Evolutionary conservation across 2,888 invertebrate species (phyloP), one percentile per base, ranked within the genome.

Genomic region (Stenurella melanura): DNA sequence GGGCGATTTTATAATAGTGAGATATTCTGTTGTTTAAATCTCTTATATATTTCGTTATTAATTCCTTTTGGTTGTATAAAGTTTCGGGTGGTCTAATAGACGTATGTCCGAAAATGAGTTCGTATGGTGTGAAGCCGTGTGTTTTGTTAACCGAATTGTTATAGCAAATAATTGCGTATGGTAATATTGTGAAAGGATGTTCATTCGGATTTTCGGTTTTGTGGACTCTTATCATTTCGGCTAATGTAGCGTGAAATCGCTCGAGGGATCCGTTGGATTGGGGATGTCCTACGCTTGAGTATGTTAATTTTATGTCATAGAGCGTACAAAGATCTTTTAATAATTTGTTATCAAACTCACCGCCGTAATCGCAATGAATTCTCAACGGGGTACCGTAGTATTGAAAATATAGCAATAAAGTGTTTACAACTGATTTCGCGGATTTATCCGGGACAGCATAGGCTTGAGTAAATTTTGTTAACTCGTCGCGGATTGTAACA

Each of bases 71-170:
- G 17, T 80, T 77, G 30, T 78, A 76, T 34, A 80, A 17, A 2
- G 64, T 75, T 72, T 80, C 78, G 11, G 78, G 79, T 3, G 79
- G 73, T 73, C 80, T 68, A 57, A 54, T 64, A 0, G 75, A 72
- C 9, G 79, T 78, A 54, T 80, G 78, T n/a, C 78, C 80, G 18
- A 78, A 81, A 10, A 78, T 21, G 66, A 80, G 64, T 63, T 78
- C 79, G 54, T 60, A 69, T 73, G 56, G 56, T 1, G 56, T 56
- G n/a, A 56, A 56, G 1, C 56, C n/a, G n/a, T 56, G 56, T 56
- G 56, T 56, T 18, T 56, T 56, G n/a, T 56, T 56, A 3, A 56
- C 56, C 17, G 56, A 56, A 26, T 26, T 26, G 18, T 56, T 56
- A 19, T 77, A 78, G 18, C 74, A 77, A n/a, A 78, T 78, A 60